Evolutionary conservation across 2,113 vertebrate species (phyloP), one percentile per base, ranked within the genome.

Genomic region (Polypterus bichir): DNA sequence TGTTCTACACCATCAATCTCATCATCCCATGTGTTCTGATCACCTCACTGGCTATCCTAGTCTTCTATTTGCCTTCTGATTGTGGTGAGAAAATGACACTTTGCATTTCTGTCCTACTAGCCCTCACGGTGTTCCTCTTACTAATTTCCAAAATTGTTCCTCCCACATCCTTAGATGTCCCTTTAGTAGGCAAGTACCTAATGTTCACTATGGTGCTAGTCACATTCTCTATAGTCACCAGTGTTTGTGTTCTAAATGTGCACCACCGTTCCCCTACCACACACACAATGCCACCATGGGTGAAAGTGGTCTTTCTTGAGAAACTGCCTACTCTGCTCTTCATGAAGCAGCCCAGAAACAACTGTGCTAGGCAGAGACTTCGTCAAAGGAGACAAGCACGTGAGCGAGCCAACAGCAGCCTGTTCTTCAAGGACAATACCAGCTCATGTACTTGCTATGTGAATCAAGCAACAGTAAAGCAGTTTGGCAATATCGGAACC

Each of bases 131-230:
- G 62, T 97, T 97, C 80, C 82, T 97, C 65, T 85, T 97, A 62
- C 91, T 97, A 11, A 96, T 97, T 78, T 97, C 94, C 72, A 97
- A 97, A 78, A 97, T 97, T 0, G 94, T 97, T 59, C 94, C 94
- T 0, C 94, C 93, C 65, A 97, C 94, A 3, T 97, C 94, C 0
- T 83, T 97, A 44, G 94, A 97, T 0, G 94, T 97, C 55, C 94
- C 93, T 0, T 83, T 97, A 47, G 92, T 97, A 59, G 94, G 94
- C 67, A 97, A 97, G 72, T 97, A 97, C 71, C 83, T 97, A 60
- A 97, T 97, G 94, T 97, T 97, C 87, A 97, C 94, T 73, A 97
- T 97, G 94, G 93, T 97, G 47, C 83, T 97, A 54, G 94, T 97
- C 64, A 97, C 94, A 62, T 97, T 97, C 81, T 97, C 93, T 68